A percentile compares a stretch with the other conserved stretches of the same genome.
Conservation (phyloP, 2,113 vertebrate species). For the Laterallus jamaicensis region DNA sequence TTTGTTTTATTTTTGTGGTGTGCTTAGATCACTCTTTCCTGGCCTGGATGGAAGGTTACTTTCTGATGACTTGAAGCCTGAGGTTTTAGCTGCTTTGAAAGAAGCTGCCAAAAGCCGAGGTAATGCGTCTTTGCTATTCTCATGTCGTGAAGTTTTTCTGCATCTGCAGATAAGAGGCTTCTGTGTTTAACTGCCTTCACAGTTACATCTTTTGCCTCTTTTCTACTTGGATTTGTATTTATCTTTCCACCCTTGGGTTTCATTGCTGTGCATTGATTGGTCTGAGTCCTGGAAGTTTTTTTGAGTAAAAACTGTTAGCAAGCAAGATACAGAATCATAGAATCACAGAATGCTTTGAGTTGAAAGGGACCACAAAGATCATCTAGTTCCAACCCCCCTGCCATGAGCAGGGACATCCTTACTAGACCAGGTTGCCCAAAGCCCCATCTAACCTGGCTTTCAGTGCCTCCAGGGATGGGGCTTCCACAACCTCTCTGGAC, state of each 20-base stretch:
- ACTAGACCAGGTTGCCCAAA: too few species aligned
- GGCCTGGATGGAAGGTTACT: slow-evolving; percentile 92
- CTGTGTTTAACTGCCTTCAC: background rate
- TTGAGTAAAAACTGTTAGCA: background rate
- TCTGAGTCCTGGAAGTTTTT: background rate
- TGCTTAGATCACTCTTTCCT: slow-evolving; percentile 88
- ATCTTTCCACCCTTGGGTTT: background rate
- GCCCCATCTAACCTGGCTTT: too few species aligned
- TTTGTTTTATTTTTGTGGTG: slow-evolving; percentile 33
- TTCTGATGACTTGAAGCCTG: slow-evolving; percentile 86
- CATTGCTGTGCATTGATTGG: background rate
- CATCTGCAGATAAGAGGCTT: background rate
- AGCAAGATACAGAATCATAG: background rate
- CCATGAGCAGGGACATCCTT: too few species aligned
- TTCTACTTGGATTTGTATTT: background rate
- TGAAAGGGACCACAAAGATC: too few species aligned
- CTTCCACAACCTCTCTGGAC: too few species aligned
- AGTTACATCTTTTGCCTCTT: background rate
- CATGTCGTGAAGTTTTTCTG: background rate
- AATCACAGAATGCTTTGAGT: too few species aligned
- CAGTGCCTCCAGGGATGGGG: too few species aligned
- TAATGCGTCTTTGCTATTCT: slow-evolving; percentile 66
- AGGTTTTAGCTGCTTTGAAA: slow-evolving; percentile 86
- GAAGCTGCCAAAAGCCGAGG: slow-evolving; percentile 94
- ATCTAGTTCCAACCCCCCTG: too few species aligned